phyloP scores from a whole-genome alignment of 2,888 invertebrate species.

The Exephanes ischioxanthus region DNA sequence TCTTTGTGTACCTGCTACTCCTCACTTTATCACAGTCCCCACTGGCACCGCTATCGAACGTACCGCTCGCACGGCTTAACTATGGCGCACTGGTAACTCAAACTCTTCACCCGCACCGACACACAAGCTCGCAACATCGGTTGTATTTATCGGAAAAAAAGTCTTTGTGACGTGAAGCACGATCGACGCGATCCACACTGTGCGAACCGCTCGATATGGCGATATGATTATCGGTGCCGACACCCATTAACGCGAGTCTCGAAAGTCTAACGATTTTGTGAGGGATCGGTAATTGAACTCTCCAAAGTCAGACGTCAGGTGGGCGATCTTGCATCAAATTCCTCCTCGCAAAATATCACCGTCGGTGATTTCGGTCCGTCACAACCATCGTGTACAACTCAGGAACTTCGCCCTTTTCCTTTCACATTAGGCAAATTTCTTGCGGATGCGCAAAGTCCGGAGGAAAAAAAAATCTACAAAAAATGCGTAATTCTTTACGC shows the following conservation, averaged over 20 bases:
- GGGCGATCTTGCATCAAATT: too few species aligned
- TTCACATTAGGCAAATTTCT: not conserved
- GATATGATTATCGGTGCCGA: not conserved
- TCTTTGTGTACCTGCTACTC: constrained; percentile 23
- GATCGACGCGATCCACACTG: not conserved
- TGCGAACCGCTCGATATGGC: not conserved
- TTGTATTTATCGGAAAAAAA: not conserved
- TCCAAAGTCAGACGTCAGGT: not conserved
- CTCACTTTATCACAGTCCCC: not conserved
- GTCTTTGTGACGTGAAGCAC: not conserved
- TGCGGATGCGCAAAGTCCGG: not conserved
- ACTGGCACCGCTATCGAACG: constrained; percentile 11
- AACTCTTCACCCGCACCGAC: not conserved
- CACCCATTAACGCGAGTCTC: not conserved
- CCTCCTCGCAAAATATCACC: not conserved
- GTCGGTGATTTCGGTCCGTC: not conserved
- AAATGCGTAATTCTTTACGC: not conserved
- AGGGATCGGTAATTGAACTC: not conserved
- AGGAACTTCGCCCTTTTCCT: not conserved
- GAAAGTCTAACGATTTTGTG: not conserved
- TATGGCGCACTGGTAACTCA: not conserved
- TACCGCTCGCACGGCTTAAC: not conserved
- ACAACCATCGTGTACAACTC: not conserved
- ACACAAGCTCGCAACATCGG: not conserved
- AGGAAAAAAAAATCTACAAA: not conserved